phyloP scores from a whole-genome alignment of 2,888 invertebrate genomes.

The Notodonta ziczac region DNA sequence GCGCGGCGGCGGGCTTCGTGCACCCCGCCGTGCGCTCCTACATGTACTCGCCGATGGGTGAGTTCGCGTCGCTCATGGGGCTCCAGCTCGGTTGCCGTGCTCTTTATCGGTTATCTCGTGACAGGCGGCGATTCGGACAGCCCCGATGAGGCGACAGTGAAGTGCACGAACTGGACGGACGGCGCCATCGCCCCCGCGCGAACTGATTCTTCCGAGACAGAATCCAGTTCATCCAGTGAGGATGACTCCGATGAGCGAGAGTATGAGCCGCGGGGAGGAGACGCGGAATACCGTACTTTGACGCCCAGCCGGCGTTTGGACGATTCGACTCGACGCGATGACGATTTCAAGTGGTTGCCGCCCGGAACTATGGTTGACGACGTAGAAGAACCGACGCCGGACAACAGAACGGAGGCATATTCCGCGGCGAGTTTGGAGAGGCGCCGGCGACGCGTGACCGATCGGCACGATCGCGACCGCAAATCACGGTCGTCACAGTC shows the following conservation, averaged over 20 bases:
- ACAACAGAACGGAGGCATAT: conserved; percentile 64
- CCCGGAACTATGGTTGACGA: conserved; percentile 67
- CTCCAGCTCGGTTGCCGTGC: conserved; percentile 47
- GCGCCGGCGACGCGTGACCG: conserved; percentile 76
- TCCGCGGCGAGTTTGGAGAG: conserved; percentile 83
- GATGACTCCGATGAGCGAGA: conserved; percentile 71
- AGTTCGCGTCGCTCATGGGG: conserved; percentile 66
- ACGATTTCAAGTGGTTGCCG: conserved; percentile 88
- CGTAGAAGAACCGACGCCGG: conserved; percentile 53
- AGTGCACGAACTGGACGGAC: conserved; percentile 80
- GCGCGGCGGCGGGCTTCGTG: conserved; percentile 68
- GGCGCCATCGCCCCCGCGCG: conserved; percentile 69
- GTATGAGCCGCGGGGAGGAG: conserved; percentile 84
- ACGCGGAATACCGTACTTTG: conserved; percentile 84
- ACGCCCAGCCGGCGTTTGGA: conserved; percentile 76
- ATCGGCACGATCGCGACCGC: conserved; percentile 86
- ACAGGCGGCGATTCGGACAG: conserved; percentile 86
- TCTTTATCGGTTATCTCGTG: conserved; percentile 66
- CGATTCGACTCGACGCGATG: conserved; percentile 86
- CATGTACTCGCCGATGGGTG: conserved; percentile 83
- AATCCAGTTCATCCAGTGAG: conserved; percentile 66
- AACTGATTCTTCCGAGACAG: conserved; percentile 72
- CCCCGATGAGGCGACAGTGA: conserved; percentile 86
- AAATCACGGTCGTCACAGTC: conserved; percentile 86
- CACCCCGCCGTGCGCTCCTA: conserved; percentile 83